Evolutionary conservation across 2,113 vertebrate genomes (phyloP).

Genomic region (Serinus canaria): DNA sequence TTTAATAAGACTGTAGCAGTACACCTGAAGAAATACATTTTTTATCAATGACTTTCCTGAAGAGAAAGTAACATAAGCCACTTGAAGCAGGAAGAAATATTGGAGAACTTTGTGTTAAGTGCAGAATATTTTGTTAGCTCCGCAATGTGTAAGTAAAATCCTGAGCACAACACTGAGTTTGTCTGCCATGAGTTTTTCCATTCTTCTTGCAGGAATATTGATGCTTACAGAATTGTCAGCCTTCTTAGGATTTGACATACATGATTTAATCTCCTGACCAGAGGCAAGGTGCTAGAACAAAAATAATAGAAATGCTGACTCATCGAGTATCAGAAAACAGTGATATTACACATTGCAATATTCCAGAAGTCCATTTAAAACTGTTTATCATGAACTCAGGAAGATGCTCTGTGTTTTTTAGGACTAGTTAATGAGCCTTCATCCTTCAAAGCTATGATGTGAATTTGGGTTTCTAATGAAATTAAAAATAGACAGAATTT

Average conservation of each 20-base stretch:
- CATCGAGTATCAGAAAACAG: neutral
- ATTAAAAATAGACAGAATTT: neutral
- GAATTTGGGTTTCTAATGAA: neutral
- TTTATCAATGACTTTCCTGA: neutral
- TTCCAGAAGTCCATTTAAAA: neutral
- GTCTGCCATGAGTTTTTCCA: neutral
- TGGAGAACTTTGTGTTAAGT: neutral
- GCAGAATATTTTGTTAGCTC: neutral
- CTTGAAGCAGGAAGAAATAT: neutral
- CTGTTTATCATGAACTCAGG: neutral
- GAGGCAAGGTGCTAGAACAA: neutral
- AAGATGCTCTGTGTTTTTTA: neutral
- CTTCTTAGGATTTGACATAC: neutral
- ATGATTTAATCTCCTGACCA: neutral
- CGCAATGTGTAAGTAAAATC: fast-evolving
- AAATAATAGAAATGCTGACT: neutral
- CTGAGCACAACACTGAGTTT: neutral
- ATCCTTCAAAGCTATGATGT: neutral
- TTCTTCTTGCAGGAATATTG: neutral
- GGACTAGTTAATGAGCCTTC: neutral
- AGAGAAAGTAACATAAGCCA: neutral
- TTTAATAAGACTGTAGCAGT: neutral
- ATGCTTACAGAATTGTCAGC: neutral
- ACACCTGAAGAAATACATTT: neutral
- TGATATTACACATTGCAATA: neutral